A percentile compares a stretch with the other conserved stretches of the same genome.
These are phyloP conservation scores for Podarcis lilfordi DNA, from an alignment of 2,797 vertebrate species.

Conservation along the genomic window DNA sequence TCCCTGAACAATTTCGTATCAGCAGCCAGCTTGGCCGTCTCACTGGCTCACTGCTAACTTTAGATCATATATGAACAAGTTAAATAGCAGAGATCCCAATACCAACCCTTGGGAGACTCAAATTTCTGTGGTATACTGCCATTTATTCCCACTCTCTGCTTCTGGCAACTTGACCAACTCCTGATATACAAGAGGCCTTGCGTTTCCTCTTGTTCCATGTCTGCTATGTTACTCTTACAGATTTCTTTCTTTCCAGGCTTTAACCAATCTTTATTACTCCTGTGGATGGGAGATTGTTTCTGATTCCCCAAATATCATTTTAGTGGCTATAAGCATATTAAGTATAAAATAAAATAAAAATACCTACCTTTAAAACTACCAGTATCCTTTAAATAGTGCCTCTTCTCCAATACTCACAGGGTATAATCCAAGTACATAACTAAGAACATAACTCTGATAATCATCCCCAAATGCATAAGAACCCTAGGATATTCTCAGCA, in stretches of 20 bases:
- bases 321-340: neutral
- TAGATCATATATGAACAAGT: too few relatives aligned
- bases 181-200: too few relatives aligned
- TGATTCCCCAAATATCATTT: neutral
- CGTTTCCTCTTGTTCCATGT: neutral
- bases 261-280: neutral
- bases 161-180: too few relatives aligned
- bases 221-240: neutral
- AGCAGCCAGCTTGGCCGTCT: too few relatives aligned
- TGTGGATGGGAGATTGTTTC: neutral
- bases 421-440: neutral
- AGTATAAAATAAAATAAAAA: neutral
- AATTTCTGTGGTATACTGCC: too few relatives aligned
- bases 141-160: too few relatives aligned
- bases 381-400: neutral
- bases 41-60: too few relatives aligned
- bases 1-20: too few relatives aligned
- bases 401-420: neutral
- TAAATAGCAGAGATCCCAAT: too few relatives aligned
- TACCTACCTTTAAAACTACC: neutral
- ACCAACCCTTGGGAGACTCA: too few relatives aligned
- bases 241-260: neutral
- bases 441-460: neutral
- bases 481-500: neutral
- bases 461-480: neutral